phyloP scores from a whole-genome alignment of 2,797 vertebrate species.

The Margarornis squamiger region DNA sequence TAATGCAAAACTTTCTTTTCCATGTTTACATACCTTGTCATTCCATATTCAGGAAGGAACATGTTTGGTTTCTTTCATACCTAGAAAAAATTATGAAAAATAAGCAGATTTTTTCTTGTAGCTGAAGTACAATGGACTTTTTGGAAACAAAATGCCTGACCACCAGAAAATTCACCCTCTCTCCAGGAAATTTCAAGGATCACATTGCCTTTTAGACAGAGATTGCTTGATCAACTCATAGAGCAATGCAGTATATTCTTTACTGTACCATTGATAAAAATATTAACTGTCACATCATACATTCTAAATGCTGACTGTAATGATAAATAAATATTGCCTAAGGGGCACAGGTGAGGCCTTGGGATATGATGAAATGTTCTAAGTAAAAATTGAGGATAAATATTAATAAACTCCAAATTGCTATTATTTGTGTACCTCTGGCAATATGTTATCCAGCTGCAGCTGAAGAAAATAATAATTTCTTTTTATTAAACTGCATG shows the following conservation, averaged over 20 bases:
- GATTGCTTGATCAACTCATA: not conserved
- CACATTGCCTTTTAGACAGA: not conserved
- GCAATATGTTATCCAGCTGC: not conserved
- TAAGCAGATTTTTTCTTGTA: not conserved
- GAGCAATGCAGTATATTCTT: not conserved
- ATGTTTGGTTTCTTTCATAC: not conserved
- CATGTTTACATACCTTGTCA: not conserved
- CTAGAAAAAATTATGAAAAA: not conserved
- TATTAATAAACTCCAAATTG: conserved; percentile 15
- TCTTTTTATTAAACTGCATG: not conserved
- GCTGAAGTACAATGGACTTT: not conserved
- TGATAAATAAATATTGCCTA: not conserved
- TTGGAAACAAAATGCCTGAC: not conserved
- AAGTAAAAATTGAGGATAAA: not conserved
- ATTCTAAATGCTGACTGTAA: not conserved
- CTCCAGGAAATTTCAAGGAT: not conserved
- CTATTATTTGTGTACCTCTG: not conserved
- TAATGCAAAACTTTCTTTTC: not conserved
- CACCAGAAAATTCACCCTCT: not conserved
- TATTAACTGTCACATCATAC: not conserved
- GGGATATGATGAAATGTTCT: not conserved
- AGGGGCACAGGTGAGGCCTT: not conserved
- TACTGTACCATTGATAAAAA: not conserved
- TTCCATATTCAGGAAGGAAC: not conserved
- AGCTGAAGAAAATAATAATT: not conserved